Conservation (phyloP, 2,797 vertebrate genomes). For the Crocodylus rhombifer region DNA sequence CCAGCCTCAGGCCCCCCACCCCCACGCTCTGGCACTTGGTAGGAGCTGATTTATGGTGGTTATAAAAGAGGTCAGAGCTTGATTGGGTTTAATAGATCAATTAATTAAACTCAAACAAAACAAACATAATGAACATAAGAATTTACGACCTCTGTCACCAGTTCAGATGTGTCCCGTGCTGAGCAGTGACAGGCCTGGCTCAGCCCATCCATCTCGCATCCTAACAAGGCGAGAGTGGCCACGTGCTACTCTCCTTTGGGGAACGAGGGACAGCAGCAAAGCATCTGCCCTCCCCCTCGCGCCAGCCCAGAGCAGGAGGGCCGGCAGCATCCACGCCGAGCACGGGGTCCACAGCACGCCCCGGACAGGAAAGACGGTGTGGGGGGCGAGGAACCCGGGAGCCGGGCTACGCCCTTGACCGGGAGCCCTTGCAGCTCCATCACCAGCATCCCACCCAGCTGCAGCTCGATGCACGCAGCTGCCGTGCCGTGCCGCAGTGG, state of each 20-base stretch:
- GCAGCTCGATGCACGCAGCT: background rate
- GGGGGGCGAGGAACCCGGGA: background rate
- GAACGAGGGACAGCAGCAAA: background rate
- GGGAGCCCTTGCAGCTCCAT: background rate
- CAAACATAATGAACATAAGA: conserved; percentile 63
- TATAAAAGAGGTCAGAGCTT: conserved; percentile 66
- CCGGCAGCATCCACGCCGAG: background rate
- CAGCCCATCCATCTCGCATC: conserved; percentile 3
- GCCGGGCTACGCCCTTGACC: too few relatives aligned
- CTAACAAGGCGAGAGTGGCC: background rate
- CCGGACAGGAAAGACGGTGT: background rate
- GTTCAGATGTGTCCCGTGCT: conserved; percentile 46
- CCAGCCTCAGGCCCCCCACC: background rate
- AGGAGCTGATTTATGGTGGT: conserved; percentile 54
- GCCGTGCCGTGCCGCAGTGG: background rate
- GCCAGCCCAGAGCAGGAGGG: background rate
- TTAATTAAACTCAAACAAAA: conserved; percentile 74
- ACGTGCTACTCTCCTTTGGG: background rate
- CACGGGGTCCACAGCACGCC: background rate
- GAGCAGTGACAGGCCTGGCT: background rate
- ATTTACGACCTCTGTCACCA: conserved; percentile 7
- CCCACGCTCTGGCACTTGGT: fast-evolving
- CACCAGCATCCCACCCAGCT: background rate
- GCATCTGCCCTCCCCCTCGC: background rate
- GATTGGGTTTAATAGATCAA: conserved; percentile 65